Conservation (phyloP, 2,113 vertebrate genomes). For the Chionodraco myersi region DNA sequence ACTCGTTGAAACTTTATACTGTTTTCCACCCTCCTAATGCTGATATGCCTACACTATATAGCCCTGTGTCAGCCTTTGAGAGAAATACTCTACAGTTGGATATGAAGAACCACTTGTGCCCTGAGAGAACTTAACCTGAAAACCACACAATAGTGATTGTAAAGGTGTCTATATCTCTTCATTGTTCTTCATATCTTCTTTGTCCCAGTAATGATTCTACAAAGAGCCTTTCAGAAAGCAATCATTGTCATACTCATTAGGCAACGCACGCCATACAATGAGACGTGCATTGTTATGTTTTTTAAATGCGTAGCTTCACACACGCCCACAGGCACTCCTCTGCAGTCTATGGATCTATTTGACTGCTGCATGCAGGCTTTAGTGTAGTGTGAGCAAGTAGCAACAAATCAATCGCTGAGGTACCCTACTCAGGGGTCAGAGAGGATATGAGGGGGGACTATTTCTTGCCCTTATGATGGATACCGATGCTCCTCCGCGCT, state of each 20-base stretch:
- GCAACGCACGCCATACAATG: constrained; percentile 5
- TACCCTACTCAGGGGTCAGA: constrained; percentile 71
- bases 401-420: constrained; percentile 79
- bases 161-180: constrained; percentile 43
- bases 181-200: constrained; percentile 45
- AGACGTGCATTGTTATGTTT: constrained; percentile 7
- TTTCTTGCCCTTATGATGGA: constrained; percentile 67
- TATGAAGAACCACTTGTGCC: constrained; percentile 48
- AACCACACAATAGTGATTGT: constrained; percentile 16
- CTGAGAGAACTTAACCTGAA: constrained; percentile 48
- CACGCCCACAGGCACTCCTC: constrained; percentile 42
- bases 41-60: neutral
- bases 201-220: constrained; percentile 52
- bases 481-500: constrained; percentile 43
- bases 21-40: constrained; percentile 21
- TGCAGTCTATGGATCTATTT: constrained; percentile 75
- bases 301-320: constrained; percentile 13
- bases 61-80: constrained; percentile 33
- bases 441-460: constrained; percentile 65
- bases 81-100: constrained; percentile 38
- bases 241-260: constrained; percentile 59
- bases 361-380: constrained; percentile 53
- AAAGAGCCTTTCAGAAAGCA: constrained; percentile 40
- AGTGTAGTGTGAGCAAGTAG: constrained; percentile 67
- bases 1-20: constrained; percentile 22